A percentile compares a stretch with the other conserved stretches of the same genome.
Conservation (phyloP, 2,113 vertebrate species). For the Nyctereutes procyonoides region DNA sequence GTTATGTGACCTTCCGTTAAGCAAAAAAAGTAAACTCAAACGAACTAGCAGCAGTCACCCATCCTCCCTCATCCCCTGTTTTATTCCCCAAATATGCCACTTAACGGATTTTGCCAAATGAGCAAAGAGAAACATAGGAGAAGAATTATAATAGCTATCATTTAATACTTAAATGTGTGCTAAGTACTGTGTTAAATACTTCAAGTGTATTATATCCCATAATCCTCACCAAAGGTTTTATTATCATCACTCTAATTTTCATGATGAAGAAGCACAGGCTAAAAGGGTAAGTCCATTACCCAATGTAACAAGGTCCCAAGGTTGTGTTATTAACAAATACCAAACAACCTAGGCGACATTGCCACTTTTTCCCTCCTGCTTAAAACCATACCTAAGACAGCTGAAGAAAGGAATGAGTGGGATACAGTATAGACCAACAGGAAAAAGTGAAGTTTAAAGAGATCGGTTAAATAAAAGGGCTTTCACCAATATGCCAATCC, state of each 20-base stretch:
- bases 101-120: neutral
- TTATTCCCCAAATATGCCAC: neutral
- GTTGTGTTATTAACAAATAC: neutral
- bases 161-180: neutral
- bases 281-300: neutral
- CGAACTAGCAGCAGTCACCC: neutral
- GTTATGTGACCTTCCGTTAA: neutral
- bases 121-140: neutral
- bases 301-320: neutral
- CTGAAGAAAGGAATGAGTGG: neutral
- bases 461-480: neutral
- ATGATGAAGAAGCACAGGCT: neutral
- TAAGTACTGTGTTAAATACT: neutral
- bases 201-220: neutral
- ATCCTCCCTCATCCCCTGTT: too few relatives aligned
- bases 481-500: neutral
- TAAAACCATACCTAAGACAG: neutral
- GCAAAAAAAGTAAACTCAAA: neutral
- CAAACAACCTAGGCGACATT: neutral
- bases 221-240: constrained; percentile 2
- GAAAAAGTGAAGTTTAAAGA: neutral
- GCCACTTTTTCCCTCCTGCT: neutral
- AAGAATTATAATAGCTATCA: neutral
- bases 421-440: neutral
- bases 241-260: neutral